Evolutionary conservation across 2,888 invertebrate species (phyloP), one percentile per base, ranked within the genome.

Genomic region (Ceraclea dissimilis): DNA sequence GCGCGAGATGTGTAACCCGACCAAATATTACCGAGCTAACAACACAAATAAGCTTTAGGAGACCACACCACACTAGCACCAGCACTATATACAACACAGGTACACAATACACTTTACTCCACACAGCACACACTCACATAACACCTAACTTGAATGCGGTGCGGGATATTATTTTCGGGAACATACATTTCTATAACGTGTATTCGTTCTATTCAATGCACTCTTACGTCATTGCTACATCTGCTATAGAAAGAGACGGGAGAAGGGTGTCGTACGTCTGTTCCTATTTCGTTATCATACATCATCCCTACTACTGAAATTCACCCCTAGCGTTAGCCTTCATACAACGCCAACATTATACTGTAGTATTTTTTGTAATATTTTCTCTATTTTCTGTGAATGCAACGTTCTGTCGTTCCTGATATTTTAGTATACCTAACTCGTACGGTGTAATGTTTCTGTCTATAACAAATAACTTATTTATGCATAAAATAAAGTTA

Each of bases 81-180:
- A 26, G 26, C 33, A 26, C 26, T 6, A 26, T 26, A 26, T 26
- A 39, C 52, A 26, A 26, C 13, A 44, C 52, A 52, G 31, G 46
- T 26, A 52, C 46, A 44, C 46, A 26, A 10, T 26, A 26, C 10
- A 26, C 26, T 26, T 26, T 26, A 17, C 31, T 22, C 48, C 48
- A 48, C 31, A 47, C 54, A 21, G 34, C n/a, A 56, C 56, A 43
- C 53, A 20, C 53, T 17, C 48, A 48, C 19, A 39, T 39, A 49
- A 49, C 54, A 54, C 56, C 52, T 51, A 56, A 56, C 56, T 53
- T 51, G 58, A 60, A 60, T 60, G 60, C 60, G 60, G 60, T 48
- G 43, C 52, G 51, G 47, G 54, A 51, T 52, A 59, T 56, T 56
- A 59, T 56, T 56, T 58, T n/a, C 47, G 44, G 52, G 59, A 55